Conservation (phyloP, 2,113 vertebrate genomes). For the Pituophis catenifer region DNA sequence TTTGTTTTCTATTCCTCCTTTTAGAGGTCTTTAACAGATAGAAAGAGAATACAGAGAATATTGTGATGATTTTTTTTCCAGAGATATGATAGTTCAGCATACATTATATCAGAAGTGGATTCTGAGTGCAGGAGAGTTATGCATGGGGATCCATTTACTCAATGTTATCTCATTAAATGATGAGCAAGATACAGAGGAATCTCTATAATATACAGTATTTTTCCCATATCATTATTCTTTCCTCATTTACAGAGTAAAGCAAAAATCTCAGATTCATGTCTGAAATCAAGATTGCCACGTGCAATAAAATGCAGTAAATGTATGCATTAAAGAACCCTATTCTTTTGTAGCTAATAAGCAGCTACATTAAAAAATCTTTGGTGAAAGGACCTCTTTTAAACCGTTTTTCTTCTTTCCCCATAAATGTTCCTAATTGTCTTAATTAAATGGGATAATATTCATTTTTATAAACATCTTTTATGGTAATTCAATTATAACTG, state of each 20-base stretch:
- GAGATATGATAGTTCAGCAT: background rate
- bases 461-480: slow-evolving; percentile 21
- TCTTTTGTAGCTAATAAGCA: background rate
- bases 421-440: slow-evolving; percentile 16
- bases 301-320: background rate
- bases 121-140: background rate
- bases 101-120: background rate
- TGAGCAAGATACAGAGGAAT: background rate
- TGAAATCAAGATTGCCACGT: background rate
- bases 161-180: background rate
- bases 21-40: background rate
- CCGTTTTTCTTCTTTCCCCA: background rate
- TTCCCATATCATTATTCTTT: background rate
- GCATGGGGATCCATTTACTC: background rate
- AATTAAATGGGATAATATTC: slow-evolving; percentile 14
- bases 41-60: background rate
- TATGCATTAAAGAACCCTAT: background rate
- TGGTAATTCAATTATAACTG: slow-evolving; percentile 17
- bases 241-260: background rate
- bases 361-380: background rate
- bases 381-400: background rate
- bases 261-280: background rate
- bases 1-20: background rate
- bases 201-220: background rate
- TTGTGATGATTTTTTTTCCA: background rate